Percentiles rank a stretch among this genome's conserved stretches.
phyloP scores from a whole-genome alignment of 1,140 invertebrate species.

The Zaprionus gabonicus region DNA sequence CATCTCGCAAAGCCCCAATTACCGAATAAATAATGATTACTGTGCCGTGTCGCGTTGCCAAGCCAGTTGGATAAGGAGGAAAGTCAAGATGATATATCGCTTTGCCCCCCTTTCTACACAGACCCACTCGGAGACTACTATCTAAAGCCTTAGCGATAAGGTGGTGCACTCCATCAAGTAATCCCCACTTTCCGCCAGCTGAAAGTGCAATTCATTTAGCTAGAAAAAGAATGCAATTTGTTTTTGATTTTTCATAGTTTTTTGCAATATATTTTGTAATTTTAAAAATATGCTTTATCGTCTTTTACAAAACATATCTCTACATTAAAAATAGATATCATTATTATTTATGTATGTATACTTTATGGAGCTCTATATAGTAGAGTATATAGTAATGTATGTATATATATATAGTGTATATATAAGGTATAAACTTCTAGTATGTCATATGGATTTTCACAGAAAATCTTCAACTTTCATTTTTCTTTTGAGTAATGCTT shows the following conservation, averaged over 20 bases:
- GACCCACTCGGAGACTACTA: neutral
- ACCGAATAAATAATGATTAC: constrained; percentile 15
- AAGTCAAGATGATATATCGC: constrained; percentile 20
- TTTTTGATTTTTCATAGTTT: constrained; percentile 55
- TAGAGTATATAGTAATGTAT: constrained; percentile 43
- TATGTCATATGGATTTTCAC: constrained; percentile 82
- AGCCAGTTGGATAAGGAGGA: constrained; percentile 1
- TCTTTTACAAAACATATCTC: constrained; percentile 82
- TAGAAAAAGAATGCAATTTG: neutral
- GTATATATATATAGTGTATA: constrained; percentile 68
- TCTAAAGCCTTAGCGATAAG: constrained; percentile 19
- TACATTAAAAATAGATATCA: constrained; percentile 77
- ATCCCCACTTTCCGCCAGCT: constrained; percentile 14
- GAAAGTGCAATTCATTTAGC: constrained; percentile 19
- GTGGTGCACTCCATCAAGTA: constrained; percentile 12
- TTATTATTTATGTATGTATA: constrained; percentile 49
- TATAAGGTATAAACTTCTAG: constrained; percentile 77
- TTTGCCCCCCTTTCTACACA: neutral
- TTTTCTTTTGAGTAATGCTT: constrained; percentile 72
- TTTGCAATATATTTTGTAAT: constrained; percentile 58
- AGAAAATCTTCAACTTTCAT: constrained; percentile 79
- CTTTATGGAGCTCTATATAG: constrained; percentile 69
- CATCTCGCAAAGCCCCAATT: constrained; percentile 3
- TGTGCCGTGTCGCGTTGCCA: constrained; percentile 13
- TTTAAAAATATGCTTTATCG: constrained; percentile 79